These are phyloP conservation scores for Drosophila nr. medialis DNA, from an alignment of 2,888 invertebrate genomes.

Conservation along the genomic window DNA sequence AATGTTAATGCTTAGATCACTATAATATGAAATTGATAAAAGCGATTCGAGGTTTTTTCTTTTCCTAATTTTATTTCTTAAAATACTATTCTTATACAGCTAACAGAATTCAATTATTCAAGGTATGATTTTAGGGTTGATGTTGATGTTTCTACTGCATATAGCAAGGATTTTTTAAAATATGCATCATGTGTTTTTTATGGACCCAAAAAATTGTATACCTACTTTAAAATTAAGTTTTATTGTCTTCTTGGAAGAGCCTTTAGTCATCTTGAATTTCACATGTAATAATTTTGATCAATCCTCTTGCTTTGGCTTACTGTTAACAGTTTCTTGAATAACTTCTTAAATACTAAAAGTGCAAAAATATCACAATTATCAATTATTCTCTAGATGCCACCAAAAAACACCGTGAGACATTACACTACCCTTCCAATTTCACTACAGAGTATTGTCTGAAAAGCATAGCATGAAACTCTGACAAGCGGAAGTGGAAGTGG, in stretches of 20 bases:
- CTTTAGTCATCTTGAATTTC: not conserved
- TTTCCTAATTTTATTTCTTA: not conserved
- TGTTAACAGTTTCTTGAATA: not conserved
- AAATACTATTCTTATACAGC: not conserved
- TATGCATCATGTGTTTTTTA: no score
- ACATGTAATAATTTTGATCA: not conserved
- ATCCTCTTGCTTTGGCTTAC: not conserved
- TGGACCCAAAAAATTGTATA: not conserved
- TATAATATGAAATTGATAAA: not conserved
- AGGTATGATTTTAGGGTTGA: not conserved
- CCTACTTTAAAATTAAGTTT: not conserved
- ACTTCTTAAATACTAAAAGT: not conserved
- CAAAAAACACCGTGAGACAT: not conserved
- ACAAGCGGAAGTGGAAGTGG: constrained; percentile 48
- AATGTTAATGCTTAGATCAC: not conserved
- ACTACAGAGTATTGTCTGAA: constrained; percentile 35
- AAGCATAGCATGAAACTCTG: constrained; percentile 22
- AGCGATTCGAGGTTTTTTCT: not conserved
- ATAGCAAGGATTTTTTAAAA: not conserved
- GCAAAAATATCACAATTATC: not conserved
- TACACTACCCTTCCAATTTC: not conserved
- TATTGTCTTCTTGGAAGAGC: not conserved
- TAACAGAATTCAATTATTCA: not conserved
- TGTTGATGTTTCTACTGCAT: not conserved
- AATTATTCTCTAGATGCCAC: not conserved